phyloP scores from a whole-genome alignment of 2,888 invertebrate genomes.

The Drosophila fungiperda region DNA sequence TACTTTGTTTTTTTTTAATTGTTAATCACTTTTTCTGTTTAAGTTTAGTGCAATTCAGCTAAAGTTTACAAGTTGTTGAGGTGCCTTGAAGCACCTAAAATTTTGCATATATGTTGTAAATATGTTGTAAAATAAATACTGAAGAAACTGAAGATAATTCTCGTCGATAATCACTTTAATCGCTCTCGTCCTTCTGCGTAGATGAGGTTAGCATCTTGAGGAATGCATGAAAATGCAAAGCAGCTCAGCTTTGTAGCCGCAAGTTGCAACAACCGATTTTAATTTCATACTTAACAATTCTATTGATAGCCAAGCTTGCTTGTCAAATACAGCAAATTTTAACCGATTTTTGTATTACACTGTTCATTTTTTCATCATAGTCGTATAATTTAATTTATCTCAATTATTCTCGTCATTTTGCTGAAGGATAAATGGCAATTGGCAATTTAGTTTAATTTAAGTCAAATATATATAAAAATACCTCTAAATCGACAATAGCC shows the following conservation, averaged over 20 bases:
- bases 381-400: neutral
- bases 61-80: too few relatives aligned
- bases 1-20: neutral
- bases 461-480: neutral
- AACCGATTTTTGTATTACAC: neutral
- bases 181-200: neutral
- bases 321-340: too few relatives aligned
- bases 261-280: too few relatives aligned
- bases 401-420: neutral
- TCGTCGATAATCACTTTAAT: neutral
- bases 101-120: neutral
- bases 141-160: too few relatives aligned
- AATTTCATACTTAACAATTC: too few relatives aligned
- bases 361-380: neutral
- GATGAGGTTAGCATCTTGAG: neutral
- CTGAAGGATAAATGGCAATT: neutral
- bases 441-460: neutral
- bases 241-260: neutral
- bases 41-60: neutral
- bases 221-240: neutral
- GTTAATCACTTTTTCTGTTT: neutral
- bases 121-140: neutral
- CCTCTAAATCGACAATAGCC: fast-evolving
- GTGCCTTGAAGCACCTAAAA: too few relatives aligned
- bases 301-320: too few relatives aligned